phyloP scores from a whole-genome alignment of 2,888 invertebrate species.

The Cyaniris semiargus region DNA sequence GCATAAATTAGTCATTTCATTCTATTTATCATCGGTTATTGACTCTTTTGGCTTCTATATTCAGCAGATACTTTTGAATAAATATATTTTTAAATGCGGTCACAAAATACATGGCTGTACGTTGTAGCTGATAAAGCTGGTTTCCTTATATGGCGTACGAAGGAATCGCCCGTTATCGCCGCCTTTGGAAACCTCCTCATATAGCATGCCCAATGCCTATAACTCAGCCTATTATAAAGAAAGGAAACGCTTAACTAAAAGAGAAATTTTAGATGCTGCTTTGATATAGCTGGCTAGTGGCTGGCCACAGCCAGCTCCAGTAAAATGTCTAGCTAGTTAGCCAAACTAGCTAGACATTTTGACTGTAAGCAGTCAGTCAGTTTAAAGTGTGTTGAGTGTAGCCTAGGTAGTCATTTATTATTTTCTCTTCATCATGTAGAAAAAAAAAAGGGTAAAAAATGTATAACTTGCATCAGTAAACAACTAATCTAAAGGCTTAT shows the following conservation, averaged over 20 bases:
- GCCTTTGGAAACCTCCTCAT: constrained; percentile 48
- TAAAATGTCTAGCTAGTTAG: too few species aligned
- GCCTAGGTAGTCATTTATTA: not conserved
- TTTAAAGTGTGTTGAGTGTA: not conserved
- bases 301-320: too few species aligned
- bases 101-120: not conserved
- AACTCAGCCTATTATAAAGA: constrained; percentile 42
- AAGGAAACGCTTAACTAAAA: constrained; percentile 38
- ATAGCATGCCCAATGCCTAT: constrained; percentile 42
- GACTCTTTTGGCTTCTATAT: not conserved
- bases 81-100: constrained; percentile 31
- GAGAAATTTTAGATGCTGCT: constrained; percentile 8
- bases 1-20: not conserved
- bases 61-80: not conserved
- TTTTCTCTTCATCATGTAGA: too few species aligned
- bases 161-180: constrained; percentile 59
- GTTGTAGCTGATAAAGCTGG: constrained; percentile 46
- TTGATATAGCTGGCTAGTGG: not conserved
- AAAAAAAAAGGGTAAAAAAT: not conserved
- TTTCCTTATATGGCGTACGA: constrained; percentile 57
- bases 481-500: not conserved
- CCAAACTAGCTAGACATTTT: not conserved
- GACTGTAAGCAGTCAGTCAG: not conserved
- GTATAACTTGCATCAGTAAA: not conserved
- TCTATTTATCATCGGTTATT: not conserved